Conservation (phyloP, 2,113 vertebrate genomes). For the Oplegnathus fasciatus region DNA sequence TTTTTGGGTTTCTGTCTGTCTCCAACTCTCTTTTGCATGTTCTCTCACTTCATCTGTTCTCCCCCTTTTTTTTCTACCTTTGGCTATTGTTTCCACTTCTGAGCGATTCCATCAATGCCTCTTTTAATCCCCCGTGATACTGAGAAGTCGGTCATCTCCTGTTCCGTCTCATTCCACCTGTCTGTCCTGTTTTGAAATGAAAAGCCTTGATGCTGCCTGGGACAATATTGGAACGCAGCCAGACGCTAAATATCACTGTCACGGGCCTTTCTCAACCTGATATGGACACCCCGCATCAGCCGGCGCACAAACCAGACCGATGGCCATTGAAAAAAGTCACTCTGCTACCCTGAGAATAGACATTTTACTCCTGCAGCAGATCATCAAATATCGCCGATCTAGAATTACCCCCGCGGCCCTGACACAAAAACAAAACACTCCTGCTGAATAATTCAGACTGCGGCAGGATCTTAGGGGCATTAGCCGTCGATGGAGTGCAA, state of each 20-base stretch:
- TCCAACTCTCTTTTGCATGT: constrained; percentile 19
- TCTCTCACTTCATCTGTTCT: constrained; percentile 17
- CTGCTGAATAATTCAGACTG: constrained; percentile 84
- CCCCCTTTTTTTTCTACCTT: constrained; percentile 28
- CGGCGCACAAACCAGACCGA: constrained; percentile 54
- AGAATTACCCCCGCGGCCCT: constrained; percentile 76
- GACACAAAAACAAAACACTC: constrained; percentile 84
- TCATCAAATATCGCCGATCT: constrained; percentile 80
- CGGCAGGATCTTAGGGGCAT: constrained; percentile 79
- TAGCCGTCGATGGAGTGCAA: constrained; percentile 79
- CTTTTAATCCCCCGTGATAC: constrained; percentile 63
- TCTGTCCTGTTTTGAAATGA: constrained; percentile 72
- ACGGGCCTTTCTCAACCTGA: constrained; percentile 64
- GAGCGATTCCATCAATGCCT: constrained; percentile 69
- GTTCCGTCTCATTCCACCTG: constrained; percentile 73
- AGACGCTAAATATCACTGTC: constrained; percentile 73
- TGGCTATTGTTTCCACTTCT: constrained; percentile 60
- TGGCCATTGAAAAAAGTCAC: constrained; percentile 54
- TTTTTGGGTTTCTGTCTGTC: constrained; percentile 42
- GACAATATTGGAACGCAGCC: constrained; percentile 67
- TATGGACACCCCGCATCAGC: constrained; percentile 57
- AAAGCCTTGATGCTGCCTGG: constrained; percentile 64
- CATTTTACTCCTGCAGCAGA: constrained; percentile 74
- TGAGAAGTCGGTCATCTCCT: constrained; percentile 69
- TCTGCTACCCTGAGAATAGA: constrained; percentile 61